A percentile compares a stretch with the other conserved stretches of the same genome.
Conservation (phyloP, 1,140 invertebrate genomes). For the Brachionus paranguensis region DNA sequence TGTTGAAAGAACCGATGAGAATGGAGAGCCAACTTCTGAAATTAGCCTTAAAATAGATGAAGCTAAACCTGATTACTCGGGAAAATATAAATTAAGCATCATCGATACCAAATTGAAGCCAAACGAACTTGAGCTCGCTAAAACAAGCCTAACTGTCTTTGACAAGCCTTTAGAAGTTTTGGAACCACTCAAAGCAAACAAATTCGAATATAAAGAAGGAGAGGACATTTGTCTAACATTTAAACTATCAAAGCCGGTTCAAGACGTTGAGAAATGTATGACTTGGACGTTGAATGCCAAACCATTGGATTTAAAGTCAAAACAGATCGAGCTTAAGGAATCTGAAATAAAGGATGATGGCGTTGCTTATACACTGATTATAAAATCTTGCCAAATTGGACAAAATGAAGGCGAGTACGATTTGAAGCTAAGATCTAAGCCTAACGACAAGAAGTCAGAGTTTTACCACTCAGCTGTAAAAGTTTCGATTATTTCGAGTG, state of each 20-base stretch:
- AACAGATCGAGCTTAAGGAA: neutral
- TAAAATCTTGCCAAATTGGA: neutral
- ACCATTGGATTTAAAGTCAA: neutral
- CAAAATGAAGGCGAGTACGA: neutral
- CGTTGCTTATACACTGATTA: neutral
- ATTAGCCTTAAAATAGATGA: neutral
- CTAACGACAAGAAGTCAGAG: neutral
- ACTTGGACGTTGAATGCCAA: neutral
- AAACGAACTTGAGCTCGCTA: neutral
- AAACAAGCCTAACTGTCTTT: neutral
- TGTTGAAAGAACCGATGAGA: neutral
- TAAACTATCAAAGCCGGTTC: neutral
- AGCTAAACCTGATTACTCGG: neutral
- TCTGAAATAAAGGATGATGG: neutral
- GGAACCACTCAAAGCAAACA: neutral
- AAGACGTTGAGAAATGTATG: neutral
- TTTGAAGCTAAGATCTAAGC: neutral
- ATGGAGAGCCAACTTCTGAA: slow-evolving; percentile 11
- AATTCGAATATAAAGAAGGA: slow-evolving; percentile 30
- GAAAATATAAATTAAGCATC: neutral
- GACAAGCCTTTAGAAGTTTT: slow-evolving; percentile 7
- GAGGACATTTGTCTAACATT: neutral
- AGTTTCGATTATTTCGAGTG: neutral
- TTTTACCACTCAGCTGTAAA: neutral
- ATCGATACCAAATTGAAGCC: neutral